phyloP scores from a whole-genome alignment of 2,888 invertebrate genomes.

The Cistogaster globosa region DNA sequence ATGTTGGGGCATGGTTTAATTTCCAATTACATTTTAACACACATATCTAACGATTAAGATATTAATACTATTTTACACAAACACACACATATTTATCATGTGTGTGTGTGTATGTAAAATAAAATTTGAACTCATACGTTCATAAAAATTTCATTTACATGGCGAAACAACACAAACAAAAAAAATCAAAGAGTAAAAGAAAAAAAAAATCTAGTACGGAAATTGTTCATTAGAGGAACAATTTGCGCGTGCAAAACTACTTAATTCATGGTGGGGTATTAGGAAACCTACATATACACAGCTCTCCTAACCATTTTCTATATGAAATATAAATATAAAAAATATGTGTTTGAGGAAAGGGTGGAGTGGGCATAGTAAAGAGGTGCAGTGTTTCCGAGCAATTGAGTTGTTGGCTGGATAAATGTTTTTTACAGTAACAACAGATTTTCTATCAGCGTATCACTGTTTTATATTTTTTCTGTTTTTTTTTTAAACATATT shows the following conservation, averaged over 20 bases:
- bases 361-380: background rate
- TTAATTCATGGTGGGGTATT: constrained; percentile 43
- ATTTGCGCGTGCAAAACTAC: constrained; percentile 70
- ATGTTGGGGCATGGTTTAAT: constrained; percentile 31
- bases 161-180: constrained; percentile 16
- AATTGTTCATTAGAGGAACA: constrained; percentile 71
- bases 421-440: constrained; percentile 38
- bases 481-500: constrained; percentile 14
- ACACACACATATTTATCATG: background rate
- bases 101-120: background rate
- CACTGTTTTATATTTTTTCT: constrained; percentile 12
- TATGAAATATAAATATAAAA: constrained; percentile 28
- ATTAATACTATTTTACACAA: background rate
- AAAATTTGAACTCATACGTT: constrained; percentile 8
- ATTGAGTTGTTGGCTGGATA: constrained; percentile 39
- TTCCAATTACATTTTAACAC: constrained; percentile 57
- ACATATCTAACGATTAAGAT: constrained; percentile 53
- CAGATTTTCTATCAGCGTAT: constrained; percentile 57
- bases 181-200: background rate
- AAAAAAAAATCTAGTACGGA: constrained; percentile 64
- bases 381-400: constrained; percentile 10
- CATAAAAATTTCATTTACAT: constrained; percentile 26
- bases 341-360: background rate
- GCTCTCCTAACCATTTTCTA: background rate
- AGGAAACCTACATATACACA: background rate